Conservation (phyloP, 2,888 invertebrate genomes). For the Caenorhabditis virilis region DNA sequence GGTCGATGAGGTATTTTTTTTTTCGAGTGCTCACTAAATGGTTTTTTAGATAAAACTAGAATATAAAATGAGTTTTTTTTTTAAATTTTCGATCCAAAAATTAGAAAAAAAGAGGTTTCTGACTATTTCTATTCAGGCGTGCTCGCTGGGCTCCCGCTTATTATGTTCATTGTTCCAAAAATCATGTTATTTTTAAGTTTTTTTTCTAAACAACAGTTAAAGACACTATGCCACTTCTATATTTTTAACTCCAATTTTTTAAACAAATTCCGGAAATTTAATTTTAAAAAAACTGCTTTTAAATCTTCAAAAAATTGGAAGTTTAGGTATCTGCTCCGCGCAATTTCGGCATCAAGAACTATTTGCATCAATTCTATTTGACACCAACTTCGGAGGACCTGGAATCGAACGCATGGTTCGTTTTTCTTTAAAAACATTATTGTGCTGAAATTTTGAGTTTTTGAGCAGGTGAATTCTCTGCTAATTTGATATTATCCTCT, state of each 20-base stretch:
- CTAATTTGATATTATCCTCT: neutral
- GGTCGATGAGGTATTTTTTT: constrained; percentile 56
- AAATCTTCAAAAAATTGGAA: neutral
- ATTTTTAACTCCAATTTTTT: neutral
- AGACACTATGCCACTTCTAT: neutral
- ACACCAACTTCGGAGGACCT: constrained; percentile 62
- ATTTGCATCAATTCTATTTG: constrained; percentile 66
- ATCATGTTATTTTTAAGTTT: neutral
- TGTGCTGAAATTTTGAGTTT: neutral
- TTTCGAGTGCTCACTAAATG: no score
- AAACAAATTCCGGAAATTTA: neutral
- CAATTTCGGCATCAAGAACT: constrained; percentile 65
- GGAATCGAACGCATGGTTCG: constrained; percentile 56
- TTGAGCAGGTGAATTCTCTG: neutral
- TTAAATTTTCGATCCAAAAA: neutral
- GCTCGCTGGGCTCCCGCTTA: neutral
- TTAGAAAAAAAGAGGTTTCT: neutral
- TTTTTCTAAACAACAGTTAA: neutral
- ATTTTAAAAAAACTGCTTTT: neutral
- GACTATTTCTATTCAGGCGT: neutral
- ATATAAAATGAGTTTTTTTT: neutral
- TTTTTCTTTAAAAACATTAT: neutral
- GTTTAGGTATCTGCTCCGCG: constrained; percentile 47
- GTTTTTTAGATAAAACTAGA: neutral
- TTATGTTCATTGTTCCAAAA: neutral